Evolutionary conservation across 2,797 vertebrate species (phyloP).

Genomic region (Enteromius paludinosus): DNA sequence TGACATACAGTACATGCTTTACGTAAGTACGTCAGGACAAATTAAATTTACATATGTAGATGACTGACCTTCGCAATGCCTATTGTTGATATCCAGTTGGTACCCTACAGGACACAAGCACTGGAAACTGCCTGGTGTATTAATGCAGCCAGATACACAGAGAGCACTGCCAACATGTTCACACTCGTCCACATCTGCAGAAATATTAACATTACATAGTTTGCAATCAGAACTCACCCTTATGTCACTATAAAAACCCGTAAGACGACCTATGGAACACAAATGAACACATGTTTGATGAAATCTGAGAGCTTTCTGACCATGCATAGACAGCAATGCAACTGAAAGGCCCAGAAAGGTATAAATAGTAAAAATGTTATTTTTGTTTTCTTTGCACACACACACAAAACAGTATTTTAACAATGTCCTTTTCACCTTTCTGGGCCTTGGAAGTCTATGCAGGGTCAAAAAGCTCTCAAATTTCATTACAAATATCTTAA

Average conservation of each 20-base stretch:
- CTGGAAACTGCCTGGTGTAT: constrained; percentile 68
- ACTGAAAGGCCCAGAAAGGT: neutral
- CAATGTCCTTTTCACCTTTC: neutral
- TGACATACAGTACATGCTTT: neutral
- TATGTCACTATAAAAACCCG: neutral
- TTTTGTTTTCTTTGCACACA: neutral
- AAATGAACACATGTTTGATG: neutral
- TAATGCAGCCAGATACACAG: constrained; percentile 70
- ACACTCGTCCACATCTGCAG: constrained; percentile 72
- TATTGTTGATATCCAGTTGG: constrained; percentile 50
- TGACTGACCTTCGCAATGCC: constrained; percentile 66
- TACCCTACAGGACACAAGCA: constrained; percentile 70
- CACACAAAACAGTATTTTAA: neutral
- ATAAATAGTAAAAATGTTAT: neutral
- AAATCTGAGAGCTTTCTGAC: neutral
- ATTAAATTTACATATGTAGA: neutral
- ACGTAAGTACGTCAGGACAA: neutral
- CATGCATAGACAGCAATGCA: neutral
- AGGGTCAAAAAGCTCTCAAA: neutral
- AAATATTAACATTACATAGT: neutral
- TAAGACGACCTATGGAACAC: neutral
- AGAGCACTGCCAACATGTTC: constrained; percentile 58
- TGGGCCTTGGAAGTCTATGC: too few relatives aligned
- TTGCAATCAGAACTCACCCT: neutral
- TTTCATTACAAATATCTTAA: neutral